Evolutionary conservation across 2,113 vertebrate genomes (phyloP), one percentile per base, ranked within the genome.

Genomic region (Calcarius ornatus): DNA sequence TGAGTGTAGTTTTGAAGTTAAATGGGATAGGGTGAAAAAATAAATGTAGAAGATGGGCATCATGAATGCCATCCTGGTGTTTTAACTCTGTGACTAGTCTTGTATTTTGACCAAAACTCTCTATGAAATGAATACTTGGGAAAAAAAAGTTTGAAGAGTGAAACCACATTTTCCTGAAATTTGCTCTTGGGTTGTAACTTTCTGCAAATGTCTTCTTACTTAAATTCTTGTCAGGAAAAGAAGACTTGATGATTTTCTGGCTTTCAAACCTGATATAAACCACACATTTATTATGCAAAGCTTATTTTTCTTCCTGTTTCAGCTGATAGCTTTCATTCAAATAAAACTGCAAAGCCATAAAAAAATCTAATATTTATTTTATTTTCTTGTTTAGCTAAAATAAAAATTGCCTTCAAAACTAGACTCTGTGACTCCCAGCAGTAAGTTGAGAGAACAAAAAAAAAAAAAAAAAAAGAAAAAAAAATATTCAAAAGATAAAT

Each of bases 251-350:
- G 25, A 81, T 86, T 84, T 92, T 86, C 30, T 86, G 42, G 1
- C 69, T 89, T 96, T 89, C 47, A 59, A 69, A 75, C 17, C 7
- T 63, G 17, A 56, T 82, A 75, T 59, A 85, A 81, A 78, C 20
- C 0, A 0, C 37, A 42, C 1, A 65, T 91, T 88, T 47, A 33
- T 54, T 92, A 80, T 66, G 72, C 33, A 86, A 86, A 92, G 18
- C 14, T 66, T 63, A 69, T 77, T 90, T 88, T 94, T 69, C 45
- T 92, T 88, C 40, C 33, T 72, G 16, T 65, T 93, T 86, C 66
- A 69, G 37, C 18, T 90, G 45, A 88, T 37, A 82, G 12, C 38
- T 69, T 96, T 82, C 13, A 15, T 79, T 78, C 23, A 87, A 92
- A 66, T 87, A 28, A 63, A 87, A 81, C 35, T 75, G 54, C 21